These are phyloP conservation scores for Brachionichthys hirsutus DNA, from an alignment of 2,113 vertebrate species.

Conservation along the genomic window DNA sequence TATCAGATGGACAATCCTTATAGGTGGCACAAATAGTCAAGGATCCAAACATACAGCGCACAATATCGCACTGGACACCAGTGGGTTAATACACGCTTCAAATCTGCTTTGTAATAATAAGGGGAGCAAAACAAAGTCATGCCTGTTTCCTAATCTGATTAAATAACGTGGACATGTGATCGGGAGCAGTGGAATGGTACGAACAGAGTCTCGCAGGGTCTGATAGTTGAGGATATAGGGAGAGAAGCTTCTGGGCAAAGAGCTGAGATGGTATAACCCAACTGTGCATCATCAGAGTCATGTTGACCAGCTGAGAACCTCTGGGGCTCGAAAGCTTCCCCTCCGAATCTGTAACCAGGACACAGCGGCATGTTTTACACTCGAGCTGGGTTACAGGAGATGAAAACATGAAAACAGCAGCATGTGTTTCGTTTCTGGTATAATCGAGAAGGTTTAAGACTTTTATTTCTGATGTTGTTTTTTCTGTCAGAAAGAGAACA, in stretches of 20 bases:
- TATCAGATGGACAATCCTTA: slow-evolving; percentile 77
- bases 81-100: slow-evolving; percentile 25
- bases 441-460: too few species aligned
- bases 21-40: slow-evolving; percentile 75
- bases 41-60: slow-evolving; percentile 40
- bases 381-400: background rate
- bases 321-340: slow-evolving; percentile 67
- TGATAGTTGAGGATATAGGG: slow-evolving; percentile 76
- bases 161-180: slow-evolving; percentile 51
- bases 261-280: slow-evolving; percentile 79
- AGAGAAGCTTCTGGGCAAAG: slow-evolving; percentile 77
- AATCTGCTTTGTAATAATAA: slow-evolving; percentile 48
- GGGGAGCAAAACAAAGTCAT: slow-evolving; percentile 55
- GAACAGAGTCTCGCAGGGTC: background rate
- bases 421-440: background rate
- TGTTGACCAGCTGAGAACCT: slow-evolving; percentile 75
- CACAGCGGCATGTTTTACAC: slow-evolving; percentile 1
- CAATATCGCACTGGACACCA: background rate
- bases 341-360: slow-evolving; percentile 70
- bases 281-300: slow-evolving; percentile 83
- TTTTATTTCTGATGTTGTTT: too few species aligned
- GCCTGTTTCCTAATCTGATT: slow-evolving; percentile 65
- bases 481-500: too few species aligned
- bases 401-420: slow-evolving; percentile 6
- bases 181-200: slow-evolving; percentile 28